These are phyloP conservation scores for Neocrepidodera transversa DNA, from an alignment of 2,888 invertebrate species.

Conservation along the genomic window DNA sequence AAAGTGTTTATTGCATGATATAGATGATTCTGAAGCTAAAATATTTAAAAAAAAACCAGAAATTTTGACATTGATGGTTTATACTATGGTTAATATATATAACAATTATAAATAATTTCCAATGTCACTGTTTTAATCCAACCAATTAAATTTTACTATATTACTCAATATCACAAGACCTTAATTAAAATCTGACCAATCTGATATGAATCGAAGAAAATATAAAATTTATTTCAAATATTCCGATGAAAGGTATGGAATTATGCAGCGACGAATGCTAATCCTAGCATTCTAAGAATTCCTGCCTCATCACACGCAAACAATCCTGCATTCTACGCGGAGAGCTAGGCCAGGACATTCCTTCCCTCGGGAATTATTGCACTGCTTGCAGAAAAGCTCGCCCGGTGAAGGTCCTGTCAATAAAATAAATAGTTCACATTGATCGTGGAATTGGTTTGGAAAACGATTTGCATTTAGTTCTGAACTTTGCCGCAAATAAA, in stretches of 20 bases:
- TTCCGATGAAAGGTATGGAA: neutral
- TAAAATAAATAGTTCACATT: constrained; percentile 9
- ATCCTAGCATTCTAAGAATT: neutral
- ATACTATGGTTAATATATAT: constrained; percentile 22
- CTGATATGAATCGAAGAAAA: no score
- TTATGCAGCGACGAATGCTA: neutral
- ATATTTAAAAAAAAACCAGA: constrained; percentile 23
- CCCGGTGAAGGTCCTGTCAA: neutral
- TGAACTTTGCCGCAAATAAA: neutral
- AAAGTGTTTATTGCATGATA: constrained; percentile 9
- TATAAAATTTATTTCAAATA: no score
- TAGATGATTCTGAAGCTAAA: neutral
- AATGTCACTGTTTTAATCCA: no score
- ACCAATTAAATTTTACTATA: no score
- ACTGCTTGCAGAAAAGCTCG: neutral
- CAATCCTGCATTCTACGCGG: constrained; percentile 9
- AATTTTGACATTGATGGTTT: constrained; percentile 30
- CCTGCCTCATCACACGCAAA: constrained; percentile 4
- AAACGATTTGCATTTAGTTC: neutral
- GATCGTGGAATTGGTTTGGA: neutral
- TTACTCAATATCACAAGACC: no score
- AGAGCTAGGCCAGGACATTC: neutral
- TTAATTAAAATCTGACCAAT: no score
- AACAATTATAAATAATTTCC: no score
- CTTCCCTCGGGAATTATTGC: constrained; percentile 5